A percentile compares a stretch with the other conserved stretches of the same genome.
Conservation (phyloP, 2,797 vertebrate species). For the Eurystomus glaucurus region DNA sequence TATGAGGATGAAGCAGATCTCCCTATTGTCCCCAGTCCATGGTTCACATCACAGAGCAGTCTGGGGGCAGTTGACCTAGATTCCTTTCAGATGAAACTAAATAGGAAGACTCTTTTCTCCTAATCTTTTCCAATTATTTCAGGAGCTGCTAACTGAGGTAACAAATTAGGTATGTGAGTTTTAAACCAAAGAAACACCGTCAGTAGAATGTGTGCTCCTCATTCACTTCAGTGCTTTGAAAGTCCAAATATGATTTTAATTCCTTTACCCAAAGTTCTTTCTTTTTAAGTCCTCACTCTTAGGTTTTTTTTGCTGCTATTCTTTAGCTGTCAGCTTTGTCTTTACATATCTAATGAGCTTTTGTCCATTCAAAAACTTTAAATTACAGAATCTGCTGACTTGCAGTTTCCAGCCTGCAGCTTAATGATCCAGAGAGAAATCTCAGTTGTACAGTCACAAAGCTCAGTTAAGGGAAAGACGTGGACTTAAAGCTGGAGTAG, state of each 20-base stretch:
- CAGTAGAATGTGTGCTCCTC: not conserved
- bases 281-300: not conserved
- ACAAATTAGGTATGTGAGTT: not conserved
- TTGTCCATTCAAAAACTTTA: slow-evolving; percentile 53
- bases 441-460: slow-evolving; percentile 33
- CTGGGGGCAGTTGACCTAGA: slow-evolving; percentile 39
- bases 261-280: not conserved
- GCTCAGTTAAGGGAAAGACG: not conserved
- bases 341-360: slow-evolving; percentile 49
- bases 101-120: slow-evolving; percentile 11
- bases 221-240: not conserved
- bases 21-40: not conserved
- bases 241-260: not conserved
- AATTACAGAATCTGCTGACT: slow-evolving; percentile 55
- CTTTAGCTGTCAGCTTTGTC: slow-evolving; percentile 29
- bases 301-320: not conserved
- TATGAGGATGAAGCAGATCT: not conserved
- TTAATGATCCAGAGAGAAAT: slow-evolving; percentile 54
- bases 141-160: slow-evolving; percentile 29
- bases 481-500: slow-evolving; percentile 15
- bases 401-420: slow-evolving; percentile 30
- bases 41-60: slow-evolving; percentile 1
- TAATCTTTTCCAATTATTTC: slow-evolving; percentile 37
- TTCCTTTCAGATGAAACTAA: slow-evolving; percentile 47
- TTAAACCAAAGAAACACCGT: not conserved